Percentiles rank a stretch among this genome's conserved stretches.
Evolutionary conservation across 2,888 invertebrate species (phyloP).

Genomic region (Polietes domitor): DNA sequence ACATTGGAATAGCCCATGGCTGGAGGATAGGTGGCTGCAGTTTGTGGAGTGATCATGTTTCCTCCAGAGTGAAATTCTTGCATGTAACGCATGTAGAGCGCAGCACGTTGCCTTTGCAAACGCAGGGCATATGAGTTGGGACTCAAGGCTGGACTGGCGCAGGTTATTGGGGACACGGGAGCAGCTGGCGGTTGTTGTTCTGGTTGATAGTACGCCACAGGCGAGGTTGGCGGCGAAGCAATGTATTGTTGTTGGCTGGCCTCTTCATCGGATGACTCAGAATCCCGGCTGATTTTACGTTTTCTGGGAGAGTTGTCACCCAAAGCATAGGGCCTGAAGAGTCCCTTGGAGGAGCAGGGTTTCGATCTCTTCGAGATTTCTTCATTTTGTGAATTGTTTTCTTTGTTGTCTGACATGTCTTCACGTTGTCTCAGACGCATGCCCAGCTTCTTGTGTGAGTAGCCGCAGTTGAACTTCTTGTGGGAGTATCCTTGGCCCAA

Average conservation of each 20-base stretch:
- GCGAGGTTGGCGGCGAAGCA: not conserved
- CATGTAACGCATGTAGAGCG: constrained; percentile 70
- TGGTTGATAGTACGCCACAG: not conserved
- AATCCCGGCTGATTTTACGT: constrained; percentile 36
- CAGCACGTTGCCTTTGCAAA: constrained; percentile 73
- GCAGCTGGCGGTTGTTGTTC: not conserved
- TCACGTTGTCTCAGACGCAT: constrained; percentile 40
- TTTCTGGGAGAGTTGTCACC: constrained; percentile 70
- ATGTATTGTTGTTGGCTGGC: not conserved
- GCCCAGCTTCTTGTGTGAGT: constrained; percentile 65
- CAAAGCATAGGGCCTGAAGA: constrained; percentile 65
- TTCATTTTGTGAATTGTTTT: constrained; percentile 60
- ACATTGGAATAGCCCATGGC: constrained; percentile 57
- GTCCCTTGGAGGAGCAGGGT: constrained; percentile 41
- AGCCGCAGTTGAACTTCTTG: constrained; percentile 64
- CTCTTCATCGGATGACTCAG: not conserved
- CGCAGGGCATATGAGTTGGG: constrained; percentile 69
- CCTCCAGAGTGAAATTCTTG: constrained; percentile 32
- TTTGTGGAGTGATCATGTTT: not conserved
- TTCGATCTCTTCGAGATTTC: constrained; percentile 55
- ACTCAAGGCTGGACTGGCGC: constrained; percentile 59
- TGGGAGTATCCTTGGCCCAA: constrained; percentile 57
- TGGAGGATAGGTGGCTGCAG: too few species aligned
- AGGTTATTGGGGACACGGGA: constrained; percentile 14
- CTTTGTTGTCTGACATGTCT: constrained; percentile 31